These are phyloP conservation scores for Acanthornis magna DNA, from an alignment of 2,797 vertebrate species.

Conservation along the genomic window DNA sequence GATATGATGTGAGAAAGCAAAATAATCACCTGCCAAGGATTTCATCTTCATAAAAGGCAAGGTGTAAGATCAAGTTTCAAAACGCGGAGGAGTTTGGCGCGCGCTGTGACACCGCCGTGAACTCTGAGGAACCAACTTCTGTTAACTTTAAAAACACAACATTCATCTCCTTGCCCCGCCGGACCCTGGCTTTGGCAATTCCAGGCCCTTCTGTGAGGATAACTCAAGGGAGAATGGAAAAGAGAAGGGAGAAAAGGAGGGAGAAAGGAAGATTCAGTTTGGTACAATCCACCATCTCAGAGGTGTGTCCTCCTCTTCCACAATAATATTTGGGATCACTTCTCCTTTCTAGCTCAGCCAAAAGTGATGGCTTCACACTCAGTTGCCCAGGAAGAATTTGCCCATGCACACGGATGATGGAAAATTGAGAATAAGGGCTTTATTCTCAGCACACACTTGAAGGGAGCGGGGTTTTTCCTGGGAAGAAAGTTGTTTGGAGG, in stretches of 20 bases:
- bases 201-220: background rate
- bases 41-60: conserved; percentile 69
- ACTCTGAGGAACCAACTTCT: conserved; percentile 52
- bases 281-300: background rate
- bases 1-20: conserved; percentile 72
- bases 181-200: background rate
- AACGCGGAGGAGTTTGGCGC: conserved; percentile 29
- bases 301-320: background rate
- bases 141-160: conserved; percentile 44
- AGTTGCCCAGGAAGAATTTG: conserved; percentile 54
- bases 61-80: conserved; percentile 69
- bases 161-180: conserved; percentile 35
- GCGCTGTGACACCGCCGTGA: conserved; percentile 44
- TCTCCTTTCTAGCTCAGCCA: background rate
- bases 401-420: background rate
- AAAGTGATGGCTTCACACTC: conserved; percentile 30
- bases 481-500: background rate
- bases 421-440: conserved; percentile 44
- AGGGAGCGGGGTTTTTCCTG: background rate
- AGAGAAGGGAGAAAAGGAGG: background rate
- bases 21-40: conserved; percentile 75
- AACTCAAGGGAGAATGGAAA: background rate
- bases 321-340: background rate
- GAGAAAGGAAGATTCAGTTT: background rate
- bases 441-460: background rate